phyloP scores from a whole-genome alignment of 2,888 invertebrate species.

The Thecophora atra region DNA sequence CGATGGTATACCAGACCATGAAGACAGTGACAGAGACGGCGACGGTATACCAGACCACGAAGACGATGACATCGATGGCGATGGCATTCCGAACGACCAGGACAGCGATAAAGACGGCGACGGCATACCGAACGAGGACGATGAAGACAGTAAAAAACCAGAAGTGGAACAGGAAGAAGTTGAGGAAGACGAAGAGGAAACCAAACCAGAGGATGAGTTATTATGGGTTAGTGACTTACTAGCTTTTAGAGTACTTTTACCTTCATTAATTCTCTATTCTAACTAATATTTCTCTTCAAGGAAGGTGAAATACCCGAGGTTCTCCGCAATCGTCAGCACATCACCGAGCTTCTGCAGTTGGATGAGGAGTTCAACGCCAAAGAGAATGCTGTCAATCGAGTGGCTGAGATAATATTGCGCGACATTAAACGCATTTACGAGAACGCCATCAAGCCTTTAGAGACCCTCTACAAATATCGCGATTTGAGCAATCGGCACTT shows the following conservation, averaged over 20 bases:
- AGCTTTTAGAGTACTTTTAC: not conserved
- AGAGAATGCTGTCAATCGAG: slow-evolving; percentile 77
- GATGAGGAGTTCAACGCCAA: slow-evolving; percentile 79
- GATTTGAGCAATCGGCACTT: slow-evolving; percentile 92
- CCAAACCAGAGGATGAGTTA: slow-evolving; percentile 73
- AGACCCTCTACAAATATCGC: slow-evolving; percentile 89
- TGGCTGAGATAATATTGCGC: slow-evolving; percentile 80
- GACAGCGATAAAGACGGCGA: slow-evolving; percentile 50
- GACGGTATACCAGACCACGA: slow-evolving; percentile 68
- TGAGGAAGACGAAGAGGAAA: slow-evolving; percentile 65
- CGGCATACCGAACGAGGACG: slow-evolving; percentile 53
- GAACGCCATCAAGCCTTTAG: slow-evolving; percentile 87
- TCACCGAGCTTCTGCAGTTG: slow-evolving; percentile 80
- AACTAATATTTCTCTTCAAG: slow-evolving; percentile 6
- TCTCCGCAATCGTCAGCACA: slow-evolving; percentile 80
- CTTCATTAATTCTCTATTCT: not conserved
- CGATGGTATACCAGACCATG: slow-evolving; percentile 49
- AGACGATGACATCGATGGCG: slow-evolving; percentile 60
- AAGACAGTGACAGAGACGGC: slow-evolving; percentile 55
- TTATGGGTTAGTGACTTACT: slow-evolving; percentile 67
- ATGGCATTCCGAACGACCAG: slow-evolving; percentile 47
- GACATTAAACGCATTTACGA: slow-evolving; percentile 89
- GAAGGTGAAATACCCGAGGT: slow-evolving; percentile 80
- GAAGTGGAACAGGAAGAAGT: slow-evolving; percentile 52
- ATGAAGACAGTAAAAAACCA: slow-evolving; percentile 44